Base-by-base conservation (phyloP, 2,888 invertebrate genomes). In the Sympetrum striolatum region DNA sequence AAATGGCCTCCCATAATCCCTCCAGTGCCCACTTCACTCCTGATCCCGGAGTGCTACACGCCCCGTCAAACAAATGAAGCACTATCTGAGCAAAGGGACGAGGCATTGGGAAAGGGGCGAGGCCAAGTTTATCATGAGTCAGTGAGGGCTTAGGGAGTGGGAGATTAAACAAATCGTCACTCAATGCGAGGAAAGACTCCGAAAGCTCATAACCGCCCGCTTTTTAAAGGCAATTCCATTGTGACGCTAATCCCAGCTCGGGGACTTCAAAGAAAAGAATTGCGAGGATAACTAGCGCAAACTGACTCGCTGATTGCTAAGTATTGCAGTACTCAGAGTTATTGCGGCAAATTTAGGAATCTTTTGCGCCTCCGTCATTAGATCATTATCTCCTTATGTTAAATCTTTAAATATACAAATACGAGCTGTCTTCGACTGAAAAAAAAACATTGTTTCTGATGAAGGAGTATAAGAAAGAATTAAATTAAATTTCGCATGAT, bases 21-120 rank as follows among this genome's bases (percentile, higher is more conserved):
- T 60, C 60, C 82, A 82, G 82, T 82, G 82, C 82, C 82, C 35
- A 37, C 82, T 82, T 82, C 82, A 58, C 82, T 81, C 82, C 58
- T 82, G 82, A 82, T 82, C 82, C 82, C 82, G 35, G 82, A 82
- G 58, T 82, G 82, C 53, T 82, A 82, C 82, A 82, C 82, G 58
- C 82, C 53, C 82, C 82, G 82, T 86, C 86, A 86, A 86, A 86
- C 86, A 86, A 86, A 86, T 60, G 86, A 86, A 86, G 86, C 60
- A 64, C 60, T 60, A 86, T 86, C 86, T 82, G 82, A 82, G 86
- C 22, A 86, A 86, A 86, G 86, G 60, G 86, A 86, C 48, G 81
- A 53, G 82, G 58, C 35, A 60, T 58, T 58, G 18, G 82, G 15
- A 22, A 35, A 58, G 22, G 48, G 25, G 44, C 25, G 18, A n/a